These are phyloP conservation scores for Petrolisthes cinctipes DNA, from an alignment of 2,888 invertebrate genomes.

Conservation along the genomic window DNA sequence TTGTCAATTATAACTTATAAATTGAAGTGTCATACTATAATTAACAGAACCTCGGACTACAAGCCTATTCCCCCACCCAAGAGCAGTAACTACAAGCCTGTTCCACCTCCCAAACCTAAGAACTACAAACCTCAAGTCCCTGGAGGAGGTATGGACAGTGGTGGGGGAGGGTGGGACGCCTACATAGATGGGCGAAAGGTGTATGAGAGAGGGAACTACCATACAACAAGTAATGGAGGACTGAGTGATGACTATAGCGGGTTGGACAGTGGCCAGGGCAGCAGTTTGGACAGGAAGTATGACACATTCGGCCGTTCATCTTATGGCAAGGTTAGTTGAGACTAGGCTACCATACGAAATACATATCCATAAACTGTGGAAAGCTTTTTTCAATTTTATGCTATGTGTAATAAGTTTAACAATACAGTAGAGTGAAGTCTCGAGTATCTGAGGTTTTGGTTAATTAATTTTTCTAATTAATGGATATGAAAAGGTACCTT, in stretches of 20 bases:
- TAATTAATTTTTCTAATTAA: background rate
- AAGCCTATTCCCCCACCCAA: constrained; percentile 85
- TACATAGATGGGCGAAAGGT: constrained; percentile 51
- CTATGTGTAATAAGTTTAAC: too few species aligned
- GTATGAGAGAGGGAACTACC: constrained; percentile 56
- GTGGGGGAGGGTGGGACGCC: constrained; percentile 44
- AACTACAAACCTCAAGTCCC: constrained; percentile 78
- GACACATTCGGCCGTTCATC: constrained; percentile 70
- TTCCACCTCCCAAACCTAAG: constrained; percentile 82
- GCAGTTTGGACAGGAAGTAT: constrained; percentile 72
- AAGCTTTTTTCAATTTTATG: too few species aligned
- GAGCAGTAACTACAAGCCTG: constrained; percentile 63
- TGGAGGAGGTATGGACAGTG: constrained; percentile 51
- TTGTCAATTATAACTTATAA: too few species aligned
- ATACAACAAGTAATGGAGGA: constrained; percentile 63
- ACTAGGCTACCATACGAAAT: background rate
- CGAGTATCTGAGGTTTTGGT: too few species aligned
- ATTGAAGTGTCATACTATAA: too few species aligned
- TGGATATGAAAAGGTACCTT: background rate
- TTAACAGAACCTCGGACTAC: constrained; percentile 65
- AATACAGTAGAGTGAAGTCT: too few species aligned
- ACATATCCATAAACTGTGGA: too few species aligned
- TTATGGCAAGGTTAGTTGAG: constrained; percentile 49
- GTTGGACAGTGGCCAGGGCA: constrained; percentile 72
- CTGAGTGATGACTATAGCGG: constrained; percentile 67